Base-by-base conservation (phyloP, 2,113 vertebrate genomes). In the Plotosus lineatus region DNA sequence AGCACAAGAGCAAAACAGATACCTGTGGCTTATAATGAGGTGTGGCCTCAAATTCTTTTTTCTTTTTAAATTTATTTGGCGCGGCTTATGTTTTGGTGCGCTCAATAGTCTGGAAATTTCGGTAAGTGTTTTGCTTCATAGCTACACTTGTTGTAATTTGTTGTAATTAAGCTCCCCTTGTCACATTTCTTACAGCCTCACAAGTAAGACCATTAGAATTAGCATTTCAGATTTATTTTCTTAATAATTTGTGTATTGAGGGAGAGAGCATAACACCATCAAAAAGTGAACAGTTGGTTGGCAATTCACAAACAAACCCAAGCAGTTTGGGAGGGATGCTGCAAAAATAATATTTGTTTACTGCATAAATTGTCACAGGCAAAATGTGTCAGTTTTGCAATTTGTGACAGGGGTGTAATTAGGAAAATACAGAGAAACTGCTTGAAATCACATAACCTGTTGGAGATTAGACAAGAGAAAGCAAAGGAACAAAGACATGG, bases 361-460 rank as follows among this genome's bases (percentile, higher is more conserved):
- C 40, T 69, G 65, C 23, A 44, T n/a, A 69, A 69, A 69, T 48
- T 77, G 42, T 48, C 42, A 42, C n/a, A 65, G 11, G 4, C 33
- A 42, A n/a, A 48, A 31, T n/a, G 58, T 77, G 75, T 33, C 42
- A 36, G 75, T 23, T 65, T 65, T 48, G 44, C 28, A 77, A 40
- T n/a, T 75, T 75, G 51, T 53, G 53, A 56, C 36, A 75, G 51
- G 10, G 73, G 51, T 58, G 73, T 36, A n/a, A 75, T 75, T 75
- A 56, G 38, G 51, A 75, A 42, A 63, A 48, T 23, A 26, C 11
- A 61, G 31, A 77, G 42, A 7, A 5, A 48, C 44, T 12, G 17
- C 75, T 23, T 46, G 46, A 36, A 63, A 77, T 31, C 60, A 31
- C 60, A 33, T 61, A 77, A 48, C 28, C 38, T 36, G 42, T 17